Evolutionary conservation across 2,888 invertebrate species (phyloP).

Genomic region (Crematogaster levior): DNA sequence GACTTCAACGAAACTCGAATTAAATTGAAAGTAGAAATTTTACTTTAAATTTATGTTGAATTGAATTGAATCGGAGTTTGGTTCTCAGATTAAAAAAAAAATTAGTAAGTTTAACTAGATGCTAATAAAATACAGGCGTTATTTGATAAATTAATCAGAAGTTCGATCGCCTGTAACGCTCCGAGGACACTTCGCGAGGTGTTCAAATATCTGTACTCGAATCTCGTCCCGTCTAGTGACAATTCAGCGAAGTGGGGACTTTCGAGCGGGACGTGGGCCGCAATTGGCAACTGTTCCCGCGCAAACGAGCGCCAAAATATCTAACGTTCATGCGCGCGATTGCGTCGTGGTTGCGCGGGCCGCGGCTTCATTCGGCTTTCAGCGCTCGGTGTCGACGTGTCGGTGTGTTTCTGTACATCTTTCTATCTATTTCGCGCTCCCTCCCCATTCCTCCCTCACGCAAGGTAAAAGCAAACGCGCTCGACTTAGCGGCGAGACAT

Average conservation of each 20-base stretch:
- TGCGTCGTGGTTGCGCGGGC: constrained; percentile 55
- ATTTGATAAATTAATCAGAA: no score
- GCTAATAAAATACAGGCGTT: no score
- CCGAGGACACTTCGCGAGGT: neutral
- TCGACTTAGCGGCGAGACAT: constrained; percentile 53
- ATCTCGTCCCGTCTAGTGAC: neutral
- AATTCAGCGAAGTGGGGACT: neutral
- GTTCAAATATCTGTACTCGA: neutral
- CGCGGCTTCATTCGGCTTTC: constrained; percentile 68
- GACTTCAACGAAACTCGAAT: neutral
- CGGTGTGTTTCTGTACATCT: neutral
- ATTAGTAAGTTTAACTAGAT: no score
- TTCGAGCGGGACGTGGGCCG: neutral
- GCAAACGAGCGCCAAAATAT: constrained; percentile 80
- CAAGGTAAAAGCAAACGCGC: neutral
- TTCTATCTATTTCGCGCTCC: neutral
- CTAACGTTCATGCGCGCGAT: constrained; percentile 72
- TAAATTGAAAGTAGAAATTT: neutral
- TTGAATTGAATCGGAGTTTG: no score
- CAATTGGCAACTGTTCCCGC: constrained; percentile 73
- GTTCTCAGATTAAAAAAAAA: no score
- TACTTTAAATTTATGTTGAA: neutral
- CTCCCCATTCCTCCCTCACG: neutral
- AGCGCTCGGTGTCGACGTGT: constrained; percentile 38
- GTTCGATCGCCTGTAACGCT: neutral